These are phyloP conservation scores for Hyla sarda DNA, from an alignment of 2,113 vertebrate species.

Conservation along the genomic window DNA sequence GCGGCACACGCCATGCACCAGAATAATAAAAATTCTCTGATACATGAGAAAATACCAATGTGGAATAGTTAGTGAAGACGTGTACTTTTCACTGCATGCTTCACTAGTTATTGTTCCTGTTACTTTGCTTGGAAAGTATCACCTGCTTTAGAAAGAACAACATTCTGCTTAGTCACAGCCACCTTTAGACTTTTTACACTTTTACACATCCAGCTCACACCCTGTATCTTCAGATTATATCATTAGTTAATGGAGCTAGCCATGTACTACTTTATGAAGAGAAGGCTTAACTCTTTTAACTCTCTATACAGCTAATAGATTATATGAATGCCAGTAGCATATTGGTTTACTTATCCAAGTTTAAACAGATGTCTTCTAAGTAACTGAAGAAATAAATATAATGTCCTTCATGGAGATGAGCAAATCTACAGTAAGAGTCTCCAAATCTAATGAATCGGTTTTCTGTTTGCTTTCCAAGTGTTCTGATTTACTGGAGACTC, in stretches of 20 bases:
- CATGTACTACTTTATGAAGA: too few species aligned
- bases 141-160: not conserved
- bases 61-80: not conserved
- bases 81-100: not conserved
- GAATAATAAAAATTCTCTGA: not conserved
- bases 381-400: too few species aligned
- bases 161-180: constrained; percentile 7
- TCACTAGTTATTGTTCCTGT: not conserved
- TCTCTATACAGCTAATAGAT: not conserved
- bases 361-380: too few species aligned
- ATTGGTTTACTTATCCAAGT: too few species aligned
- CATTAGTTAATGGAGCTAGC: too few species aligned
- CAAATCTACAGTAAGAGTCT: too few species aligned
- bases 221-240: not conserved
- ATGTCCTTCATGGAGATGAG: too few species aligned
- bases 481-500: too few species aligned
- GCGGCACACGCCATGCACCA: too few species aligned
- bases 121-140: not conserved
- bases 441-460: too few species aligned
- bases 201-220: constrained; percentile 3
- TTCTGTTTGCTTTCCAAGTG: too few species aligned
- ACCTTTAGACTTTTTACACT: constrained; percentile 22
- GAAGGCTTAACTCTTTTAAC: not conserved
- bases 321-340: too few species aligned
- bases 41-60: not conserved